A percentile compares a stretch with the other conserved stretches of the same genome.
phyloP scores from a whole-genome alignment of 2,797 vertebrate species.

The Darevskia mixta region DNA sequence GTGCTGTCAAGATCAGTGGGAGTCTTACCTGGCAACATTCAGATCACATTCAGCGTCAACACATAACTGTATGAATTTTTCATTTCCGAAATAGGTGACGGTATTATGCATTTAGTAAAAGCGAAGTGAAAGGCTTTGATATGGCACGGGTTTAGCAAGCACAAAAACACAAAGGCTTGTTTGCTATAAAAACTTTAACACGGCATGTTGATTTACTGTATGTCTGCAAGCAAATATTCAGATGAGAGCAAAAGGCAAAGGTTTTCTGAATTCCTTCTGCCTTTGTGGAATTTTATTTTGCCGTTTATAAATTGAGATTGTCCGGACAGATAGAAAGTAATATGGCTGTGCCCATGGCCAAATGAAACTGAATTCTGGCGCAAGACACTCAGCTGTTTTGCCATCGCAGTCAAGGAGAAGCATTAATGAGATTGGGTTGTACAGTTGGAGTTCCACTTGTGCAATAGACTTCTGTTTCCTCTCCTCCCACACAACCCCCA shows the following conservation, averaged over 20 bases:
- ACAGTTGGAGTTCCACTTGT: no score
- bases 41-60: conserved; percentile 29
- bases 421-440: not conserved
- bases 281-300: not conserved
- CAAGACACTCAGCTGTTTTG: not conserved
- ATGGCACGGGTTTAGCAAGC: conserved; percentile 1
- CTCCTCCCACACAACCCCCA: no score
- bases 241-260: conserved; percentile 31
- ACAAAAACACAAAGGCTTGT: not conserved
- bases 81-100: conserved; percentile 2
- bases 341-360: not conserved
- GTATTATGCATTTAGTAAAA: conserved; percentile 25
- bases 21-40: conserved; percentile 12
- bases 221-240: conserved; percentile 28
- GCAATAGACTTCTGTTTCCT: no score
- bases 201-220: not conserved
- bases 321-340: not conserved
- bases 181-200: not conserved
- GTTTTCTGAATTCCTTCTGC: not conserved
- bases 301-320: not conserved
- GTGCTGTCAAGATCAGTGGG: conserved; percentile 16
- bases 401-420: no score
- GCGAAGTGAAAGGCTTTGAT: conserved; percentile 25
- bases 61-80: conserved; percentile 22
- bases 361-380: conserved; percentile 5